Evolutionary conservation across 2,797 vertebrate genomes (phyloP).

Genomic region (Vespertilio murinus): DNA sequence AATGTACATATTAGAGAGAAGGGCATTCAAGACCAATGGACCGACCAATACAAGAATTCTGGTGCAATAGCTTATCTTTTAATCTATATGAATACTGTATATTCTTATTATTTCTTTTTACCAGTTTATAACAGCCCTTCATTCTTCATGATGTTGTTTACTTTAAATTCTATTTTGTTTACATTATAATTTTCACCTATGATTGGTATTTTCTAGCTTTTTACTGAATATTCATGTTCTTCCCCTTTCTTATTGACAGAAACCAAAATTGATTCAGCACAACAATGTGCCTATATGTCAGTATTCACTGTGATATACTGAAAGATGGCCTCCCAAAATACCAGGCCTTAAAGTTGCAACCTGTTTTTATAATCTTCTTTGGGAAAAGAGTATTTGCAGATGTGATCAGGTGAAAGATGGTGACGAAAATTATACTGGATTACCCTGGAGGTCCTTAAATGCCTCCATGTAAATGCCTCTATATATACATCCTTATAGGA

Average conservation of each 20-base stretch:
- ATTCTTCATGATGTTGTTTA: neutral
- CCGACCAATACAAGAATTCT: neutral
- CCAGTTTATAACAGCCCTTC: neutral
- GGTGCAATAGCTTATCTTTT: neutral
- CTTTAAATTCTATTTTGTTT: neutral
- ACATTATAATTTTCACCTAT: neutral
- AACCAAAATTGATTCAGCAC: neutral
- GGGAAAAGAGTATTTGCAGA: neutral
- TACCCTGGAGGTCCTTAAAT: neutral
- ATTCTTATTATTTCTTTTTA: neutral
- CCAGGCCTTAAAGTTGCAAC: neutral
- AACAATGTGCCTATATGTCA: neutral
- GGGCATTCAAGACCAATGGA: neutral
- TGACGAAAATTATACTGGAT: neutral
- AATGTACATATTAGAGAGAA: neutral
- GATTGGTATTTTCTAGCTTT: neutral
- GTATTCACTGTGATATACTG: neutral
- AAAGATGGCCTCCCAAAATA: neutral
- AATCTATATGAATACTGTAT: neutral
- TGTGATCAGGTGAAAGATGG: neutral
- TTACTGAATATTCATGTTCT: neutral
- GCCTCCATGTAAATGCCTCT: rapidly evolving
- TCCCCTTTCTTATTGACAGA: neutral
- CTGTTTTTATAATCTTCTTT: neutral
- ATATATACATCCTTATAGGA: neutral